Evolutionary conservation across 2,888 invertebrate species (phyloP).

Genomic region (Palloptera scutellata): DNA sequence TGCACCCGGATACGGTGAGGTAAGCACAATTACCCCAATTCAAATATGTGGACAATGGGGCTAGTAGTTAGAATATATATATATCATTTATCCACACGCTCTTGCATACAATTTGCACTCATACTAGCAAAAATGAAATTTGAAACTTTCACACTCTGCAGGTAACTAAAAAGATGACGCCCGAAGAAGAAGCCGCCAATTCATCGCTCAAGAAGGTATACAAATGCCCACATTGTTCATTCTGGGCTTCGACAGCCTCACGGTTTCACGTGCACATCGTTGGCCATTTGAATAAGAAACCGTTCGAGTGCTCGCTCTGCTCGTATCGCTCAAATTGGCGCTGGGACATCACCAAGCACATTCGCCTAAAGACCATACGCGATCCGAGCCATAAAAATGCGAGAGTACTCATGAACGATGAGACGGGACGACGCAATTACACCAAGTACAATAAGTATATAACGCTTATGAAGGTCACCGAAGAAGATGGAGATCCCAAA

Average conservation of each 20-base stretch:
- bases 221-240: conserved; percentile 90
- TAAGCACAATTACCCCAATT: conserved; percentile 43
- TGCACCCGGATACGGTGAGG: conserved; percentile 66
- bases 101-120: conserved; percentile 8
- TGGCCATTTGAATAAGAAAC: conserved; percentile 90
- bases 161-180: conserved; percentile 70
- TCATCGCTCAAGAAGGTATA: conserved; percentile 81
- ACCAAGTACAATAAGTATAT: conserved; percentile 92
- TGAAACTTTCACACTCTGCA: conserved; percentile 63
- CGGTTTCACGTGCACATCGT: conserved; percentile 94
- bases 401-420: conserved; percentile 88
- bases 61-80: neutral
- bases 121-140: conserved; percentile 57
- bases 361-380: conserved; percentile 85
- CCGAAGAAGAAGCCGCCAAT: conserved; percentile 71
- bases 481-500: conserved; percentile 65
- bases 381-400: conserved; percentile 83
- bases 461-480: conserved; percentile 73
- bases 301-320: conserved; percentile 94
- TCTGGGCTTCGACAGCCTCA: conserved; percentile 92
- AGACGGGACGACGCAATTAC: conserved; percentile 89
- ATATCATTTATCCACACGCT: neutral
- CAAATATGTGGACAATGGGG: too few relatives aligned
- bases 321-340: conserved; percentile 95
- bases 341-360: conserved; percentile 97